Evolutionary conservation across 2,888 invertebrate genomes (phyloP), one percentile per base, ranked within the genome.

Genomic region (Caenorhabditis panamensis): DNA sequence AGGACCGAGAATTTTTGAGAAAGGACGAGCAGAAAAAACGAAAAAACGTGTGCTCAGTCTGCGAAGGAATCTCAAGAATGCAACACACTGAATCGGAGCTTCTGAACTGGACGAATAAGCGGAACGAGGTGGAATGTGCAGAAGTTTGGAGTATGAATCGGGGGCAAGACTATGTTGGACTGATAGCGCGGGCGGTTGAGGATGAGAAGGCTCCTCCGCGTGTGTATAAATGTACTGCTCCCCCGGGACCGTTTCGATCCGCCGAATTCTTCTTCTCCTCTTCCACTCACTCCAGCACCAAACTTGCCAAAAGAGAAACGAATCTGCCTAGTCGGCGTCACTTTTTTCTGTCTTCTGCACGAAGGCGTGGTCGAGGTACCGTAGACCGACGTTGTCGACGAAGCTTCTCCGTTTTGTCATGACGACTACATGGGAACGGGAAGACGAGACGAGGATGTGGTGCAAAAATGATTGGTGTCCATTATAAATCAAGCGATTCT

Each of bases 181-280:
- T 61, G 69, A 61, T 61, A 61, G 13, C n/a, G 28, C 2, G n/a
- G 28, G 26, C 13, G 41, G 68, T 49, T 44, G 49, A 61, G 61
- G 71, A 72, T 72, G 72, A 72, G 72, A 44, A 63, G n/a, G 49
- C 44, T 53, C 24, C 53, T 26, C 44, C 28, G 31, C 47, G 31
- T 41, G 49, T 66, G 73, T 66, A 73, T 73, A 73, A 73, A 73
- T 66, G 66, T 59, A 73, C 51, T 31, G 64, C 64, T 73, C 73
- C 73, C 73, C 73, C 64, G 73, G 73, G 73, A 73, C 59, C 64
- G 58, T 73, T 73, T 66, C 64, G 66, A 73, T 73, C 64, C 59
- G 22, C 56, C 49, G 11, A 18, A 51, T 58, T 37, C 28, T 31
- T 31, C 54, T 49, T 36, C 51, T 51, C 49, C 8, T 13, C 36